These are phyloP conservation scores for Probosciger aterrimus DNA, from an alignment of 2,113 vertebrate species.

Conservation along the genomic window DNA sequence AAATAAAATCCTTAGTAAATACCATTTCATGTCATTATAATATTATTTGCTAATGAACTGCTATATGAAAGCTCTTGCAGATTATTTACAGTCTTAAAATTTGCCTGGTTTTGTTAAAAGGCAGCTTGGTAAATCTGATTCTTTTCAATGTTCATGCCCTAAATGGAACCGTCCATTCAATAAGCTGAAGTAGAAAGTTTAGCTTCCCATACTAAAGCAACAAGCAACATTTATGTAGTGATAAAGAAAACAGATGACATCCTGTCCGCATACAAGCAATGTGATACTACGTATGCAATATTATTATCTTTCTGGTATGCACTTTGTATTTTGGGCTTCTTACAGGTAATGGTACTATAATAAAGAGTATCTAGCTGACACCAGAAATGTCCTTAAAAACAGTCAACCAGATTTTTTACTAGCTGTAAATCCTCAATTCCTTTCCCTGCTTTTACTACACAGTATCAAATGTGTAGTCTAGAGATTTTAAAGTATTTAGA, in stretches of 20 bases:
- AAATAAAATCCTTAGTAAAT: background rate
- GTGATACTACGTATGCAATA: background rate
- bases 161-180: background rate
- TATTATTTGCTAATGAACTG: background rate
- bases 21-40: background rate
- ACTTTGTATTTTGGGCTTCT: background rate
- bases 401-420: background rate
- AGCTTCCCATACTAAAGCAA: background rate
- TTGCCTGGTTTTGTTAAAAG: background rate
- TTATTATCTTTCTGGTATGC: background rate
- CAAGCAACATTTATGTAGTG: background rate
- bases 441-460: background rate
- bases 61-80: background rate
- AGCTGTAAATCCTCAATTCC: background rate
- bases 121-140: background rate
- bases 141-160: background rate
- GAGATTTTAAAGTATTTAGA: slow-evolving; percentile 26
- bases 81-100: background rate
- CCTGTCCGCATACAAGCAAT: background rate
- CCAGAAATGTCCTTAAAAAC: background rate
- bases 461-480: slow-evolving; percentile 23
- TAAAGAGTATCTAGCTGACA: background rate
- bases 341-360: background rate
- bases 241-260: background rate
- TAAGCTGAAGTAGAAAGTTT: background rate